These are phyloP conservation scores for Hafferia zeledoni DNA, from an alignment of 2,797 vertebrate species.

Conservation along the genomic window DNA sequence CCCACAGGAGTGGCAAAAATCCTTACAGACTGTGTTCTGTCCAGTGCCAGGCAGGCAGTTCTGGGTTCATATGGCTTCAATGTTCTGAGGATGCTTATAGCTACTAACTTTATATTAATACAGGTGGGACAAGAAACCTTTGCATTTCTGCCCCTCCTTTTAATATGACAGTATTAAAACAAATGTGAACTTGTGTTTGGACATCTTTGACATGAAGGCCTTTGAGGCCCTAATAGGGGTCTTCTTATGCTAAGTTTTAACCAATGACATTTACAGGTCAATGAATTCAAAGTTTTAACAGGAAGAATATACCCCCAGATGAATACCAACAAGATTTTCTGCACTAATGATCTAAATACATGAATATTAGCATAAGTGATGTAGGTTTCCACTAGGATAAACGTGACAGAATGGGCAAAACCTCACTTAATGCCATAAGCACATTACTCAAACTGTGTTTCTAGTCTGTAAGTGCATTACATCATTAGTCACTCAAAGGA, in stretches of 20 bases:
- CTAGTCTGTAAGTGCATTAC: constrained; percentile 74
- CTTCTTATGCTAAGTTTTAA: background rate
- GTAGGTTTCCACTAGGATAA: constrained; percentile 33
- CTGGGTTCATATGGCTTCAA: too few species aligned
- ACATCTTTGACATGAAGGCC: background rate
- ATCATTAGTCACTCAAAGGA: constrained; percentile 79
- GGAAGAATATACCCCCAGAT: background rate
- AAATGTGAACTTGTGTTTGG: background rate
- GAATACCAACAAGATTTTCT: constrained; percentile 41
- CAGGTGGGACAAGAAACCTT: too few species aligned
- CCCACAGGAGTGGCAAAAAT: too few species aligned
- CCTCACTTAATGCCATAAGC: constrained; percentile 22
- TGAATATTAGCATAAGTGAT: constrained; percentile 61
- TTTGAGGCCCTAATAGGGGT: background rate
- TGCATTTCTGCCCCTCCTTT: too few species aligned
- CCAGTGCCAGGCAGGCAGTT: too few species aligned
- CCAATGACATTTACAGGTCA: background rate
- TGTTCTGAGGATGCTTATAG: too few species aligned
- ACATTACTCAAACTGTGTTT: constrained; percentile 57
- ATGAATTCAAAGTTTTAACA: background rate
- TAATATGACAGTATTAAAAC: background rate
- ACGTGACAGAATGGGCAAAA: constrained; percentile 58
- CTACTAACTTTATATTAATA: too few species aligned
- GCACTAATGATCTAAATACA: constrained; percentile 15
- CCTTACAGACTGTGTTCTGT: too few species aligned